A percentile compares a stretch with the other conserved stretches of the same genome.
Evolutionary conservation across 2,113 vertebrate genomes (phyloP).

Genomic region (Myrmecobius fasciatus): DNA sequence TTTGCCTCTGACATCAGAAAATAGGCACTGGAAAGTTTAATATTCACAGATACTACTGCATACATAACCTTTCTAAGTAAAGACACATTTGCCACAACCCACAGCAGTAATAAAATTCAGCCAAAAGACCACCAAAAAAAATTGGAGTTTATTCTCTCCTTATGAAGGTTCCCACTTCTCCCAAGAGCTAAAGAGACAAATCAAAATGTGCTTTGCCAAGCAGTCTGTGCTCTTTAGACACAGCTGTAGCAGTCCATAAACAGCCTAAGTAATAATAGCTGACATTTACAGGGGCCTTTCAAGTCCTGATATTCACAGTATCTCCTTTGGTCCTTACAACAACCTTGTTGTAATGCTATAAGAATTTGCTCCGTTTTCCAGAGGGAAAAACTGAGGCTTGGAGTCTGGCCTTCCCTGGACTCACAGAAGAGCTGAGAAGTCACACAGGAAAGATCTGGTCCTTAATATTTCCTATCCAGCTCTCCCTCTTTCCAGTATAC

Average conservation of each 20-base stretch:
- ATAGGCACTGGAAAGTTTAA: neutral
- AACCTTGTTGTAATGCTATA: neutral
- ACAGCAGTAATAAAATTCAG: constrained; percentile 2
- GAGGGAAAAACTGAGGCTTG: neutral
- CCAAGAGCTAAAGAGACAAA: constrained; percentile 31
- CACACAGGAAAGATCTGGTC: neutral
- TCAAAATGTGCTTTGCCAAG: constrained; percentile 33
- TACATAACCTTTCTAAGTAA: constrained; percentile 33
- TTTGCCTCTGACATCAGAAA: constrained; percentile 18
- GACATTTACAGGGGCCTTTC: neutral
- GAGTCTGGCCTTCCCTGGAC: neutral
- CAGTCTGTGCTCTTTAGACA: neutral
- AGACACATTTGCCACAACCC: neutral
- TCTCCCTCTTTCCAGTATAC: neutral
- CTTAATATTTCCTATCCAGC: neutral
- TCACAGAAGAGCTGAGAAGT: neutral
- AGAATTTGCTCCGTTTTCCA: neutral
- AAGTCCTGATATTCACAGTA: neutral
- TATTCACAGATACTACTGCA: constrained; percentile 25
- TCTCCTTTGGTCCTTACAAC: neutral
- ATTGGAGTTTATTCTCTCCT: constrained; percentile 20
- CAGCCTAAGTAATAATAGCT: neutral
- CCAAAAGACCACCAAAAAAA: neutral
- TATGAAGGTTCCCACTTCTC: constrained; percentile 37
- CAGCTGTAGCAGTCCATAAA: constrained; percentile 1